phyloP scores from a whole-genome alignment of 2,888 invertebrate genomes.

The Caenorhabditis auriculariae region DNA sequence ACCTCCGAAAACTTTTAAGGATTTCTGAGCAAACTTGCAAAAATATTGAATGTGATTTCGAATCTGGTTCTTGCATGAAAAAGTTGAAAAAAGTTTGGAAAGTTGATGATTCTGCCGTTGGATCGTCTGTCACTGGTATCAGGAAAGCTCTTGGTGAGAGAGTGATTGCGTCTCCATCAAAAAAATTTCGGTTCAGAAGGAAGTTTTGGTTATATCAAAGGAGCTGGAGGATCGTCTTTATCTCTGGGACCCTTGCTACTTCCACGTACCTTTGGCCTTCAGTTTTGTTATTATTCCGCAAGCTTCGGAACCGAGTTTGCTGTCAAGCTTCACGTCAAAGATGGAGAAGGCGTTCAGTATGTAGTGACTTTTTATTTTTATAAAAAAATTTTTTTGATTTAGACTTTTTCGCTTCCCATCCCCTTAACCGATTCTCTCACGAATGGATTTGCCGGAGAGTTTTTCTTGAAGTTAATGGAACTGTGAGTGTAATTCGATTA shows the following conservation, averaged over 20 bases:
- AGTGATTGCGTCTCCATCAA: background rate
- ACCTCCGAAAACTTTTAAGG: slow-evolving; percentile 27
- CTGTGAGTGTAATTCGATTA: slow-evolving; percentile 19
- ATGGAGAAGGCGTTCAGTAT: slow-evolving; percentile 8
- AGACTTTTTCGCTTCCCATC: no score
- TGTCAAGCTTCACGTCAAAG: slow-evolving; percentile 11
- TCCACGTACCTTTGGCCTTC: slow-evolving; percentile 36
- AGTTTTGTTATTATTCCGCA: slow-evolving; percentile 47
- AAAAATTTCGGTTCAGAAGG: slow-evolving; percentile 23
- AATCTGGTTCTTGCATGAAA: slow-evolving; percentile 34
- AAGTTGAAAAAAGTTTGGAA: slow-evolving; percentile 24
- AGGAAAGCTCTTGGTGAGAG: slow-evolving; percentile 16
- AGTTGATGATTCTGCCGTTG: slow-evolving; percentile 15
- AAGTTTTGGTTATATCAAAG: slow-evolving; percentile 41
- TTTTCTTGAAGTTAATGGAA: slow-evolving; percentile 34
- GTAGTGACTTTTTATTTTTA: slow-evolving; percentile 6
- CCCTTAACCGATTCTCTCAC: slow-evolving; percentile 12
- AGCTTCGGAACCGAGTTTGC: slow-evolving; percentile 21
- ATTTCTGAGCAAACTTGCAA: slow-evolving; percentile 33
- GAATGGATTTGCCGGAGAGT: slow-evolving; percentile 39
- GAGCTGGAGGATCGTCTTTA: slow-evolving; percentile 35
- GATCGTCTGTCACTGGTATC: slow-evolving; percentile 25
- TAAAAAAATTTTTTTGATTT: slow-evolving; percentile 1
- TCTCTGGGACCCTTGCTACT: slow-evolving; percentile 32
- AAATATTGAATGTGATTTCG: slow-evolving; percentile 42